These are phyloP conservation scores for Henicopernis longicauda DNA, from an alignment of 2,113 vertebrate genomes.

Conservation along the genomic window DNA sequence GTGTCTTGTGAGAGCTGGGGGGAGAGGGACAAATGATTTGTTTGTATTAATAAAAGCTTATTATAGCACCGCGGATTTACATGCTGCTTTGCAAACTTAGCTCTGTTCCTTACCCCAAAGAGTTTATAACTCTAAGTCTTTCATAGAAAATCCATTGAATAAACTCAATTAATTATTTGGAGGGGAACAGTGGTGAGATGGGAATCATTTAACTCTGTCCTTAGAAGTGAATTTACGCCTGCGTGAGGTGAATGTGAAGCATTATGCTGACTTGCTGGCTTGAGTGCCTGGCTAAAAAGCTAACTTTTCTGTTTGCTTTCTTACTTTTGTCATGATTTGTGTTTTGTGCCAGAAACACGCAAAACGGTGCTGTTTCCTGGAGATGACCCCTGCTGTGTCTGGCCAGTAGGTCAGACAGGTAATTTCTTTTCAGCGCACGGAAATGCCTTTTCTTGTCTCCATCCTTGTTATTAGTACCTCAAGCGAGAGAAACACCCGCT, in stretches of 20 bases:
- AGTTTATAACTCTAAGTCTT: not conserved
- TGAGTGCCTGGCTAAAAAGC: not conserved
- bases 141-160: conserved; percentile 32
- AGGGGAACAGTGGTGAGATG: not conserved
- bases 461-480: not conserved
- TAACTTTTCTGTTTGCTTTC: not conserved
- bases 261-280: not conserved
- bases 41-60: not conserved
- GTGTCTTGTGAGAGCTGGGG: not conserved
- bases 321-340: not conserved
- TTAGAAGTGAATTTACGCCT: not conserved
- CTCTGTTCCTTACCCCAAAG: not conserved
- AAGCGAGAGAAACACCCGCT: not conserved
- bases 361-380: not conserved
- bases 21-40: not conserved
- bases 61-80: not conserved
- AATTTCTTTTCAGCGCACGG: not conserved
- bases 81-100: not conserved
- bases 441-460: not conserved
- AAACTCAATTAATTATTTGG: conserved; percentile 24
- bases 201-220: not conserved
- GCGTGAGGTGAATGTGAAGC: conserved; percentile 9
- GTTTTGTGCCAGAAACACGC: not conserved
- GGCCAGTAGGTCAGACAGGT: not conserved
- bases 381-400: not conserved